Evolutionary conservation across 2,797 vertebrate species (phyloP).

Genomic region (Alectoris magna): DNA sequence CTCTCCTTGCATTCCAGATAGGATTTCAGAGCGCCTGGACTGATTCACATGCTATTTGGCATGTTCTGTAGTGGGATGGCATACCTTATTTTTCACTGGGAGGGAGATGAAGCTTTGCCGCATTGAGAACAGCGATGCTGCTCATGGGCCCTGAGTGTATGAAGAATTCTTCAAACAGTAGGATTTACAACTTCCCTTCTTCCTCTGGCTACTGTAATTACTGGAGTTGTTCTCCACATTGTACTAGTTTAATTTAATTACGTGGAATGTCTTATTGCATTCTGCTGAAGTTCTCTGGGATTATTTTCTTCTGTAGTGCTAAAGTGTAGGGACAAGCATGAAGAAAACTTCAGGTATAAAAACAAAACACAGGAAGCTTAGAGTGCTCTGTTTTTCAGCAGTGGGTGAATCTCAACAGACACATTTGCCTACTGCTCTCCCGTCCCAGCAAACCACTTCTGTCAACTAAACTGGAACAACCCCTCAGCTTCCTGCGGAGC

Average conservation of each 20-base stretch:
- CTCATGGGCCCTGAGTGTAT: neutral
- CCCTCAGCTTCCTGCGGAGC: neutral
- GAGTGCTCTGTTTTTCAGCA: neutral
- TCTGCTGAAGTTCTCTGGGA: neutral
- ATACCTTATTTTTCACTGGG: constrained; percentile 15
- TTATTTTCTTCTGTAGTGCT: neutral
- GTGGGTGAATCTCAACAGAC: neutral
- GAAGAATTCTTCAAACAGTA: neutral
- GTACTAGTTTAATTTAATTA: neutral
- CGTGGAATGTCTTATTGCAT: neutral
- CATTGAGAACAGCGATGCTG: neutral
- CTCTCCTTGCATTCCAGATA: constrained; percentile 39
- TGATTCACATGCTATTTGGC: constrained; percentile 41
- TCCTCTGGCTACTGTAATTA: neutral
- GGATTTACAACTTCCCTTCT: neutral
- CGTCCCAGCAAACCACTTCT: neutral
- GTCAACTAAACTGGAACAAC: neutral
- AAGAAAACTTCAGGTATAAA: neutral
- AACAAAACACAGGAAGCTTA: neutral
- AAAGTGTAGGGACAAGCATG: neutral
- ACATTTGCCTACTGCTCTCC: neutral
- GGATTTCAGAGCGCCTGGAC: constrained; percentile 33
- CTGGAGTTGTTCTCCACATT: neutral
- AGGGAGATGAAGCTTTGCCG: neutral
- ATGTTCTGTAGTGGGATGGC: neutral